These are phyloP conservation scores for Coenonympha glycerion DNA, from an alignment of 2,888 invertebrate species.

Conservation along the genomic window DNA sequence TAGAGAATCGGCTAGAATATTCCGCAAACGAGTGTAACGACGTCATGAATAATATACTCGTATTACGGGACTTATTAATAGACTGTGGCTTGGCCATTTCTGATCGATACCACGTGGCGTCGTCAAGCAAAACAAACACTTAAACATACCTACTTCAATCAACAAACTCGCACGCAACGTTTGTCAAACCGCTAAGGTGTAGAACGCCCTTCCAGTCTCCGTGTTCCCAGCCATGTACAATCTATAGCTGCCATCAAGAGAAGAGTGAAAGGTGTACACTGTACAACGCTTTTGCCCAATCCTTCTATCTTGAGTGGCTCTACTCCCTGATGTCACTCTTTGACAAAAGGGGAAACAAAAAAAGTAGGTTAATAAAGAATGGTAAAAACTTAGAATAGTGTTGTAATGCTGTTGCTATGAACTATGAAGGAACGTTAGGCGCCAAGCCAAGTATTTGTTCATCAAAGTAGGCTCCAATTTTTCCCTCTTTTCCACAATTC, in stretches of 20 bases:
- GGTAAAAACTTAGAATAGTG: no score
- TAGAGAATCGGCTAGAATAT: no score
- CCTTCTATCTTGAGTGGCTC: no score
- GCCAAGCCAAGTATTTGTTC: neutral
- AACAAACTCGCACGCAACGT: neutral
- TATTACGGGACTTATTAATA: slow-evolving; percentile 1
- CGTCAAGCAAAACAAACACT: neutral
- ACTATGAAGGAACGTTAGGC: slow-evolving; percentile 1
- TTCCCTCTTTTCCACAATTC: neutral
- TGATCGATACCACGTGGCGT: neutral
- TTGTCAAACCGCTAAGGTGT: no score
- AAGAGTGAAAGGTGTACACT: no score
- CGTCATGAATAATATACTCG: neutral
- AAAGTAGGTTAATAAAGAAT: no score
- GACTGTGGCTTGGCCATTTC: neutral
- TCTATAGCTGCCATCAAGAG: no score
- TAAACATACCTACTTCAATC: neutral
- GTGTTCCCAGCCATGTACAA: no score
- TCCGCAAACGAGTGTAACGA: neutral
- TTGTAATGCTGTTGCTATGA: slow-evolving; percentile 2
- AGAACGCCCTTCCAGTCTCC: no score
- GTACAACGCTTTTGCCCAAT: no score
- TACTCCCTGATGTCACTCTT: no score
- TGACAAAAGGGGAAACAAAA: neutral
- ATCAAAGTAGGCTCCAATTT: slow-evolving; percentile 1